phyloP scores from a whole-genome alignment of 2,113 vertebrate species.

The Gallinago jamesoni region DNA sequence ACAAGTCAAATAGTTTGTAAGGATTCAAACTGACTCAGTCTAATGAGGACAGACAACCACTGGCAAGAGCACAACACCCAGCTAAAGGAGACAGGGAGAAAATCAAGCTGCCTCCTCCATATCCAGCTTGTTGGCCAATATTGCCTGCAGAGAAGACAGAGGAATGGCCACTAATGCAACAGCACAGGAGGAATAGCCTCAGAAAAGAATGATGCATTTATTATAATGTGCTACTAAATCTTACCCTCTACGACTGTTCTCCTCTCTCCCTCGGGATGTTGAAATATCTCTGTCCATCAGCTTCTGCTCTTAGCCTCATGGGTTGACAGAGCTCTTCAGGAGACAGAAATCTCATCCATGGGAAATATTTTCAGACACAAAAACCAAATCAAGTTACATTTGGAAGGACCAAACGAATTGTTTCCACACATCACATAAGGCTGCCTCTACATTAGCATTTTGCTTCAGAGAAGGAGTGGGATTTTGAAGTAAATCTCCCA shows the following conservation, averaged over 20 bases:
- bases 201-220: not conserved
- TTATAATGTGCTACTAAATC: not conserved
- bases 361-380: slow-evolving; percentile 18
- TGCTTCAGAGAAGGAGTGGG: slow-evolving; percentile 1
- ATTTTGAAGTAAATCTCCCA: slow-evolving; percentile 45
- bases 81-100: not conserved
- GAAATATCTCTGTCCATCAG: not conserved
- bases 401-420: slow-evolving; percentile 35
- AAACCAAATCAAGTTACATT: not conserved
- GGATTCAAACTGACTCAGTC: not conserved
- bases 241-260: not conserved
- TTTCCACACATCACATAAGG: slow-evolving; percentile 36
- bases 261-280: not conserved
- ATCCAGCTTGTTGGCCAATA: not conserved
- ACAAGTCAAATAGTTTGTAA: slow-evolving; percentile 23
- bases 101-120: not conserved
- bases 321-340: not conserved
- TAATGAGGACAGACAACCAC: not conserved
- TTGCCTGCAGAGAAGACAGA: not conserved
- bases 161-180: not conserved
- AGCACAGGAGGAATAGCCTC: not conserved
- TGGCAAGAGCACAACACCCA: not conserved
- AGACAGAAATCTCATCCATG: not conserved
- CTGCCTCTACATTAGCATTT: slow-evolving; percentile 37
- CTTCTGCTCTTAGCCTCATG: not conserved